Conservation (phyloP, 2,888 invertebrate genomes). For the Iphiclides podalirius region DNA sequence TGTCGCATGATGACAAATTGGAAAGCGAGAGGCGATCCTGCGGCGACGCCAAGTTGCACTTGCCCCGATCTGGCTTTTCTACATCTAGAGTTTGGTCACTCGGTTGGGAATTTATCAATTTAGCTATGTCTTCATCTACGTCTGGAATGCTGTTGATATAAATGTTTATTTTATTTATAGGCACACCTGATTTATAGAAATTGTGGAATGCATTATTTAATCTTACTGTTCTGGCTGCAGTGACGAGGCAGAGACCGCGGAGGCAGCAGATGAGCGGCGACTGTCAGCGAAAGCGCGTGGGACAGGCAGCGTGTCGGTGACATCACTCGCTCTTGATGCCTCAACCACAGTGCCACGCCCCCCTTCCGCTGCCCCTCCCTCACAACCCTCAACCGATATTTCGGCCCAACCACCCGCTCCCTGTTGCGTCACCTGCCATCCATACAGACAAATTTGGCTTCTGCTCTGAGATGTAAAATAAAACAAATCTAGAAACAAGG, state of each 20-base stretch:
- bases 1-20: constrained; percentile 71
- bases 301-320: constrained; percentile 56
- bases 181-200: no score
- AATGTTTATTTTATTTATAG: neutral
- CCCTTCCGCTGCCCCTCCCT: constrained; percentile 19
- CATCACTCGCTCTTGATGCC: constrained; percentile 81
- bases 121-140: constrained; percentile 77
- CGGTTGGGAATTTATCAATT: constrained; percentile 65
- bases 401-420: constrained; percentile 35
- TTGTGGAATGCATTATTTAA: neutral
- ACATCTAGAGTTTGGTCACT: constrained; percentile 55
- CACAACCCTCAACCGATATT: constrained; percentile 7
- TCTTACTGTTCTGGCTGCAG: constrained; percentile 65
- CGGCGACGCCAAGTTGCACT: constrained; percentile 54
- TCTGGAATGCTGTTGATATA: constrained; percentile 70
- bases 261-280: constrained; percentile 83
- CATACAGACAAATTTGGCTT: no score
- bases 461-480: no score
- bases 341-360: constrained; percentile 14
- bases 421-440: constrained; percentile 33
- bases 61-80: constrained; percentile 51
- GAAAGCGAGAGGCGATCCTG: constrained; percentile 64
- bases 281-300: constrained; percentile 92
- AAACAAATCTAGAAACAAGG: no score
- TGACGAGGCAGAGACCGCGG: constrained; percentile 67